Percentiles rank a stretch among this genome's conserved stretches.
Conservation (phyloP, 2,888 invertebrate genomes). For the Temnothorax ravouxi region DNA sequence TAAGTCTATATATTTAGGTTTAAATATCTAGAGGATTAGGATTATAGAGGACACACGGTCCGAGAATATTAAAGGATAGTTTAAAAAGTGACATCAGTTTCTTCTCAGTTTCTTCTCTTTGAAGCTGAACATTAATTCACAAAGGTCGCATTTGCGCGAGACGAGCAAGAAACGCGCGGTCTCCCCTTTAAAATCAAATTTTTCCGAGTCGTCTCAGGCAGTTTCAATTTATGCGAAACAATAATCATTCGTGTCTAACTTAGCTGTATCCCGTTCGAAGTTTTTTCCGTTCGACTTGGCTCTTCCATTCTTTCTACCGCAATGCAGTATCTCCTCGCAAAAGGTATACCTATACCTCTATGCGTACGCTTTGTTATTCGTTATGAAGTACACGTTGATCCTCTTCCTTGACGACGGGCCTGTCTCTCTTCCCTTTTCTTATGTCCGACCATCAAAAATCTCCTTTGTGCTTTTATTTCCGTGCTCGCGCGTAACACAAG, state of each 20-base stretch:
- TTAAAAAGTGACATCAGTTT: slow-evolving; percentile 12
- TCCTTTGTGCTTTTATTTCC: slow-evolving; percentile 39
- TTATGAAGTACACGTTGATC: slow-evolving; percentile 42
- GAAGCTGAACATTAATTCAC: slow-evolving; percentile 31
- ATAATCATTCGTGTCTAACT: slow-evolving; percentile 46
- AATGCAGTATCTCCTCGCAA: slow-evolving; percentile 37
- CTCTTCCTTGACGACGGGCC: slow-evolving; percentile 19
- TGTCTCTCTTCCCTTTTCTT: background rate
- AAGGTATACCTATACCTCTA: background rate
- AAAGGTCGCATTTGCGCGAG: slow-evolving; percentile 29
- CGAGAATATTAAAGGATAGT: background rate
- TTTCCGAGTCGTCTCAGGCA: slow-evolving; percentile 25
- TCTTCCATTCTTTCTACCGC: slow-evolving; percentile 32
- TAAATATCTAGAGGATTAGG: background rate
- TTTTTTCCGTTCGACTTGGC: slow-evolving; percentile 31
- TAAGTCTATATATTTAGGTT: background rate
- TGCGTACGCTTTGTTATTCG: slow-evolving; percentile 37
- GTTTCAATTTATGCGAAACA: slow-evolving; percentile 54
- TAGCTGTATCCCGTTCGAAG: slow-evolving; percentile 1
- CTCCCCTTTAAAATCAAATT: slow-evolving; percentile 52
- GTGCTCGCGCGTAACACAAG: slow-evolving; percentile 33
- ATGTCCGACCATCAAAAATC: slow-evolving; percentile 35
- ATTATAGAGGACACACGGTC: background rate
- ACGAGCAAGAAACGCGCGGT: slow-evolving; percentile 11
- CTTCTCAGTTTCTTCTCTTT: slow-evolving; percentile 18